Evolutionary conservation across 64 coral and sea anemone genomes (phyloP), one percentile per base, ranked within the genome.

Genomic region (Actinia equina): DNA sequence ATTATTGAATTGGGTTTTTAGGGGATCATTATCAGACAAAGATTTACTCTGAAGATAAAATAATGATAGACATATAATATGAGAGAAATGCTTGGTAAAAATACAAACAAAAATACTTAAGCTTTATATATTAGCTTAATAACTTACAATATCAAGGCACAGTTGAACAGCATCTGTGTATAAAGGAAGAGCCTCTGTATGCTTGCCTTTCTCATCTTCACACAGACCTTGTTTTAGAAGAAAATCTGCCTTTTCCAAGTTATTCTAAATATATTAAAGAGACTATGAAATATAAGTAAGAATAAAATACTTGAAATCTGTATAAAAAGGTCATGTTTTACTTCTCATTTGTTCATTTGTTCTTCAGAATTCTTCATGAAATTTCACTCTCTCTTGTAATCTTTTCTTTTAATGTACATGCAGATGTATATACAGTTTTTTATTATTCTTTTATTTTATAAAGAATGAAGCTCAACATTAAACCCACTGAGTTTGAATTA

Each of bases 121-220:
- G 7, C 7, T 49, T 1, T 49, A 2, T 49, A 37, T 37, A 37
- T 37, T 37, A 37, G 30, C 10, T 61, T 26, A 43, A 60, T 6
- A 27, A 90, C 94, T 87, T 74, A 98, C 96, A 19, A 91, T 92
- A 85, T 87, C 85, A 20, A 98, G 91, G 49, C 96, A 98, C 16
- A 98, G 90, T 80, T 93, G 90, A 43, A 91, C 93, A 22, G 96
- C 96, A 93, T 98, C 93, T 61, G 86, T 91, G 58, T 98, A 98
- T 17, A 98, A 76, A 7, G 93, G 93, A 14, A 98, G 44, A 10
- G 96, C 96, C 58, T 94, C 96, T 77, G 82, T 37, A 57, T 87
- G 83, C 23, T 81, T 92, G 0, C 85, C 93, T 44, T 89, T 98
- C 58, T 98, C 96, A 89, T 98, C 96, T 82, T 98, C 96, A 88